phyloP scores from a whole-genome alignment of 2,888 invertebrate genomes.

The Trichacis sp. region DNA sequence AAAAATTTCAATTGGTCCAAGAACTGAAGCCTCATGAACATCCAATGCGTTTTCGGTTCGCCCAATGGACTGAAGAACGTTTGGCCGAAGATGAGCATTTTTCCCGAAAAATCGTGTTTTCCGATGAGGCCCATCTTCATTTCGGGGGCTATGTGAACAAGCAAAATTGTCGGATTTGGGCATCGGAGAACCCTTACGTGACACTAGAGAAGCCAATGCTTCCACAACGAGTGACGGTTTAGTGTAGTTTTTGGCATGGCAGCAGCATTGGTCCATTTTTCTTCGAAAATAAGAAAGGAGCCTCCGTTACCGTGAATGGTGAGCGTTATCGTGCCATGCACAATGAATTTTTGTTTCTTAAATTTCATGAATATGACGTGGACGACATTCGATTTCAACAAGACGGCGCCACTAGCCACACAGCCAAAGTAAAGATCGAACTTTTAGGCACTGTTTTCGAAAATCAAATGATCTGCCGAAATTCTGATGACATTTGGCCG shows the following conservation, averaged over 20 bases:
- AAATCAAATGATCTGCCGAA: too few species aligned
- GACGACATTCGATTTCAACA: conserved; percentile 9
- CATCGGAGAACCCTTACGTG: background rate
- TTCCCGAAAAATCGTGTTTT: background rate
- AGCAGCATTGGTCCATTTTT: background rate
- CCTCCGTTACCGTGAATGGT: conserved; percentile 7
- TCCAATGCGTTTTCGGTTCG: background rate
- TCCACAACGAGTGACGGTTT: conserved; percentile 5
- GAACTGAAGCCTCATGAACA: conserved; percentile 11
- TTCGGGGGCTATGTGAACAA: background rate
- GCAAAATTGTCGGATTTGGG: background rate
- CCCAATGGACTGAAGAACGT: conserved; percentile 4
- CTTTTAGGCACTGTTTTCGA: background rate
- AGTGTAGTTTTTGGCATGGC: background rate
- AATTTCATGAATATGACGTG: conserved; percentile 1
- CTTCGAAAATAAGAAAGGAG: conserved; percentile 5
- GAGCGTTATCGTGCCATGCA: conserved; percentile 2
- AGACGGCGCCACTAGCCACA: conserved; percentile 17
- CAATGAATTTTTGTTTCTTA: background rate
- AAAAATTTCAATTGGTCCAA: conserved; percentile 35
- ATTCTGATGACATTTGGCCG: conserved; percentile 12
- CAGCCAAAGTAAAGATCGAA: conserved; percentile 11
- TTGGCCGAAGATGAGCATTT: conserved; percentile 6
- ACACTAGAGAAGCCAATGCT: too few species aligned
- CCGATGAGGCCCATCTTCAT: background rate